Percentiles rank a stretch among this genome's conserved stretches.
Evolutionary conservation across 2,113 vertebrate species (phyloP).

Genomic region (Pterocles orientalis): DNA sequence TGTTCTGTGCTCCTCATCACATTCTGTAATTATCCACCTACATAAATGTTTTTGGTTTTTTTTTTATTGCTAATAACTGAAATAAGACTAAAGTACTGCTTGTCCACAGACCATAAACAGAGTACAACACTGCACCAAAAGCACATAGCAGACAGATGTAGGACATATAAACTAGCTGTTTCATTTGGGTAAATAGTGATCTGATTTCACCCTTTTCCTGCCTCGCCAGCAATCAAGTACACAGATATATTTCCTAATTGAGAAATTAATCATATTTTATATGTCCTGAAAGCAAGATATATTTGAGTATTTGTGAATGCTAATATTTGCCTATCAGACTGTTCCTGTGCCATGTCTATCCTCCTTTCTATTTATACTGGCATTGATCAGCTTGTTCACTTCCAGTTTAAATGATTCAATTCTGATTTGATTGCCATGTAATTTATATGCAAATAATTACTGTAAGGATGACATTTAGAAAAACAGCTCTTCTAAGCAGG

Average conservation of each 20-base stretch:
- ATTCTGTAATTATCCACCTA: not conserved
- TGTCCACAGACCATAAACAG: not conserved
- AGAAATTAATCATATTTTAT: conserved; percentile 10
- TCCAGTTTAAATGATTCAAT: conserved; percentile 84
- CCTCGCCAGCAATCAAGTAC: conserved; percentile 1
- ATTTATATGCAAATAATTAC: conserved; percentile 86
- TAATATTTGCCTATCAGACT: conserved; percentile 54
- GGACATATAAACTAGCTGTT: not conserved
- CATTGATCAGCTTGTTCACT: conserved; percentile 83
- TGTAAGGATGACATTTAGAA: conserved; percentile 80
- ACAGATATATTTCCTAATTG: conserved; percentile 8
- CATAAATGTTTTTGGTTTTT: not conserved
- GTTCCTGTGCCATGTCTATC: conserved; percentile 54
- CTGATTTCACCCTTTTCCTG: conserved; percentile 7
- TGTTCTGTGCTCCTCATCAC: not conserved
- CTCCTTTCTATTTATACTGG: conserved; percentile 81
- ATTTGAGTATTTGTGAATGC: conserved; percentile 11
- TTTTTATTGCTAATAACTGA: not conserved
- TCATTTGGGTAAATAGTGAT: not conserved
- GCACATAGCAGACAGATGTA: not conserved
- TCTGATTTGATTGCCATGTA: conserved; percentile 85
- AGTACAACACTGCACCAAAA: not conserved
- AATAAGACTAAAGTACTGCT: not conserved
- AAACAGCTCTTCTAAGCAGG: conserved; percentile 68
- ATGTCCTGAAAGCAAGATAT: conserved; percentile 11